Percentiles rank a stretch among this genome's conserved stretches.
Conservation (phyloP, 2,113 vertebrate species). For the Peromyscus leucopus region DNA sequence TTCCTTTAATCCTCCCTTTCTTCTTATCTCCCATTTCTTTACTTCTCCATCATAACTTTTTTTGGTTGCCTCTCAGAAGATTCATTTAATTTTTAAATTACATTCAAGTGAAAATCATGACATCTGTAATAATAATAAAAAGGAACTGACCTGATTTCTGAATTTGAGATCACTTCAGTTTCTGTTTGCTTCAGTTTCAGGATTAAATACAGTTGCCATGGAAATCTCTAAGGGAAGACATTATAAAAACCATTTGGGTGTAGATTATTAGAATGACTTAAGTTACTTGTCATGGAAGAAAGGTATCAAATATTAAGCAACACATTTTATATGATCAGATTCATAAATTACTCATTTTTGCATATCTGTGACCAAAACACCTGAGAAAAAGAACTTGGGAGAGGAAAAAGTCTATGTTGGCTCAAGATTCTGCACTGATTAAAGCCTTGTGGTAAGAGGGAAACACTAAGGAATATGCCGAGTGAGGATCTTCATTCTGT, state of each 20-base stretch:
- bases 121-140: neutral
- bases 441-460: neutral
- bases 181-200: neutral
- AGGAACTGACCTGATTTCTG: neutral
- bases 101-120: neutral
- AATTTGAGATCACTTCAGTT: neutral
- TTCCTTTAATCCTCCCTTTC: neutral
- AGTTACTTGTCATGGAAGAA: neutral
- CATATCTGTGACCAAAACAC: neutral
- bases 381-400: neutral
- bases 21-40: neutral
- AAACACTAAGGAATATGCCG: neutral
- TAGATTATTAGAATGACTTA: neutral
- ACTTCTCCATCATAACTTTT: no score
- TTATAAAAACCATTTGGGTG: neutral
- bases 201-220: neutral
- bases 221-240: neutral
- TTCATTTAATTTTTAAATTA: neutral
- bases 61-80: neutral
- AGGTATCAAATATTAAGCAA: neutral
- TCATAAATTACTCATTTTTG: neutral
- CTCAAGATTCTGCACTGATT: neutral
- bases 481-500: neutral
- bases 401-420: neutral
- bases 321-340: neutral